Percentiles rank a stretch among this genome's conserved stretches.
Conservation (phyloP, 1,140 invertebrate species). For the Panulirus ornatus region DNA sequence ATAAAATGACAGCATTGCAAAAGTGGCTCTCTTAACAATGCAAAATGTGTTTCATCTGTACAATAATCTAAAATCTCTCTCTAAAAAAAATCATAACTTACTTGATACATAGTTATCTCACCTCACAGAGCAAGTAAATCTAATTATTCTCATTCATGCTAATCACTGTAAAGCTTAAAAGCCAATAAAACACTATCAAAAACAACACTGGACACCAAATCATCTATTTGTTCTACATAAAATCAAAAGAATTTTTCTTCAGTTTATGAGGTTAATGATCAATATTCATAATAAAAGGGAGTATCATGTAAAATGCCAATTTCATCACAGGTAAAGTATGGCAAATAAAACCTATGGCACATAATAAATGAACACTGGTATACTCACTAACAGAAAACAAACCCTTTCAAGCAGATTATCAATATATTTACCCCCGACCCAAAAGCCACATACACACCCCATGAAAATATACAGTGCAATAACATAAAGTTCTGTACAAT, state of each 20-base stretch:
- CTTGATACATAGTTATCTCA: no score
- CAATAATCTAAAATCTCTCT: no score
- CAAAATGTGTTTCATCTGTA: no score
- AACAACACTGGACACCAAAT: not conserved
- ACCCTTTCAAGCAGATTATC: not conserved
- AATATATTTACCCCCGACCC: not conserved
- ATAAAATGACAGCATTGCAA: no score
- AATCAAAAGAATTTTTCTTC: not conserved
- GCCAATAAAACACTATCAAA: not conserved
- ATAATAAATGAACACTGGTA: not conserved
- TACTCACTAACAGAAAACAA: not conserved
- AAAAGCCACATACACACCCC: not conserved
- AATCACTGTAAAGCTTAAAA: not conserved
- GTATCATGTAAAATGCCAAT: not conserved
- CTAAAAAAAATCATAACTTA: no score
- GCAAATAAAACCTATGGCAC: conserved; percentile 43
- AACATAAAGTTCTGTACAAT: not conserved
- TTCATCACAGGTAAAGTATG: conserved; percentile 17
- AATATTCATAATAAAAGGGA: not conserved
- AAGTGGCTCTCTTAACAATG: no score
- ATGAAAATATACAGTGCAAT: not conserved
- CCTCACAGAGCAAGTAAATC: no score
- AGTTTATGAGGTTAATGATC: not conserved
- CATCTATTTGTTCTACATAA: not conserved
- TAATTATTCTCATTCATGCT: no score